Conservation (phyloP, 2,888 invertebrate genomes). For the Phytoseiulus persimilis region DNA sequence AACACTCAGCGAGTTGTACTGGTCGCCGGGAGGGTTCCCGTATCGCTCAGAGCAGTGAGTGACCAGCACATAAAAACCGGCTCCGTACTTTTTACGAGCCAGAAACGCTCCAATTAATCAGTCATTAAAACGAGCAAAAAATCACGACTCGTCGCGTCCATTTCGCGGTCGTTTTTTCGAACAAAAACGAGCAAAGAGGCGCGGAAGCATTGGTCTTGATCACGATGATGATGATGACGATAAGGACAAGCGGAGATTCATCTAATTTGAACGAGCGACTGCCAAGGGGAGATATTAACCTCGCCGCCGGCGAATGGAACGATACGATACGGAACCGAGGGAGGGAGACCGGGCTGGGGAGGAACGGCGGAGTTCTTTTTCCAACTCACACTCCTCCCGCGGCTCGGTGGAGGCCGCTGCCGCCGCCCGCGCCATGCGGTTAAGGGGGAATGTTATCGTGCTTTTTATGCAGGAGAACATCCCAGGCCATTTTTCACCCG, state of each 20-base stretch:
- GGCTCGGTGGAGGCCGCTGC: background rate
- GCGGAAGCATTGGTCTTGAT: background rate
- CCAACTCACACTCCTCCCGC: background rate
- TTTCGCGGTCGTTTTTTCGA: background rate
- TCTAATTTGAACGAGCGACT: background rate
- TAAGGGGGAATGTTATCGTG: background rate
- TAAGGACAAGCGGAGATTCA: background rate
- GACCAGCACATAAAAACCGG: background rate
- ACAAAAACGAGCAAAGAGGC: background rate
- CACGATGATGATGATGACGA: background rate
- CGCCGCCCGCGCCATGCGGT: background rate
- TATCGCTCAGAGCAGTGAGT: background rate
- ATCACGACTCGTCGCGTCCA: background rate
- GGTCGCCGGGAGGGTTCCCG: background rate
- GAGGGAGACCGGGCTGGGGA: too few species aligned
- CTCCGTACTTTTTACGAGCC: slow-evolving; percentile 8
- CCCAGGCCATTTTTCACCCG: slow-evolving; percentile 5
- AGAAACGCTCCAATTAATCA: slow-evolving; percentile 30
- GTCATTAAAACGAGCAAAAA: slow-evolving; percentile 13
- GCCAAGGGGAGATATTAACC: background rate
- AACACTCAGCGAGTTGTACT: background rate
- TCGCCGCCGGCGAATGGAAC: background rate
- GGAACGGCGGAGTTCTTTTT: background rate
- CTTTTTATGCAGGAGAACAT: background rate
- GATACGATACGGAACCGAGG: background rate